Conservation (phyloP, 37 sponge, comb jelly and placozoan species). For the Bolinopsis microptera region DNA sequence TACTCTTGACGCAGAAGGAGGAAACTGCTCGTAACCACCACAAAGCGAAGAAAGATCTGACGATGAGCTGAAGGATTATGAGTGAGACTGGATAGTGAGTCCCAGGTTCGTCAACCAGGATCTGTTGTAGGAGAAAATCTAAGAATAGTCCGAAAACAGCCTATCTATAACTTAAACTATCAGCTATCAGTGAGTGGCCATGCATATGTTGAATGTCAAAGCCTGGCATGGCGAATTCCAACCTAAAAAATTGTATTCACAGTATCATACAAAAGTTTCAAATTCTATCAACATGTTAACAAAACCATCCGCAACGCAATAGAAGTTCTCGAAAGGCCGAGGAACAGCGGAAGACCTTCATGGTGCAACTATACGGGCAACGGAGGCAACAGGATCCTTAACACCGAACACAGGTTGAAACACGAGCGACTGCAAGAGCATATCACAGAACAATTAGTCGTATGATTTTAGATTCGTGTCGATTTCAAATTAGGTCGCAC, state of each 20-base stretch:
- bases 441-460: not conserved
- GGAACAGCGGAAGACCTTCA: slow-evolving; percentile 46
- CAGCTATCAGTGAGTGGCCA: no score
- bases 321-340: slow-evolving; percentile 53
- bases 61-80: not conserved
- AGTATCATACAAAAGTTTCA: no score
- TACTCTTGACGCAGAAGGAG: not conserved
- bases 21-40: not conserved
- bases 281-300: no score
- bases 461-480: no score
- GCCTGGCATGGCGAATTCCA: no score
- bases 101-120: not conserved
- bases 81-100: not conserved
- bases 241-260: no score
- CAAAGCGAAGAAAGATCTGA: not conserved
- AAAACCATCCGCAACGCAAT: no score
- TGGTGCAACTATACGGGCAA: slow-evolving; percentile 38
- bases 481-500: no score
- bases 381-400: slow-evolving; percentile 23
- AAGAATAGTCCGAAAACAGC: no score
- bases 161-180: no score
- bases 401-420: not conserved
- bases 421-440: not conserved
- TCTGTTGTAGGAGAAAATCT: no score
- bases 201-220: no score